Evolutionary conservation across 2,888 invertebrate species (phyloP).

Genomic region (Phania funesta): DNA sequence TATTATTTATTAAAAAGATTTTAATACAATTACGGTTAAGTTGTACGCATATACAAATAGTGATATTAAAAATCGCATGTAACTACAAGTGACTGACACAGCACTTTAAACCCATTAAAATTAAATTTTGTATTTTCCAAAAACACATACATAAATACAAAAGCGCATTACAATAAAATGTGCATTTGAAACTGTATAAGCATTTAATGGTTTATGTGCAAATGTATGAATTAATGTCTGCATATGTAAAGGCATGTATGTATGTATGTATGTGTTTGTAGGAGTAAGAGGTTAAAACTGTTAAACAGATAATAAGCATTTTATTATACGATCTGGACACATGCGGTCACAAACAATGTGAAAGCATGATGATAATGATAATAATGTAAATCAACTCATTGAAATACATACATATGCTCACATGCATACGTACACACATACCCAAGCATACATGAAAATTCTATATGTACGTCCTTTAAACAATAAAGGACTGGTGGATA

Average conservation of each 20-base stretch:
- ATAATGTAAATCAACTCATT: slow-evolving; percentile 24
- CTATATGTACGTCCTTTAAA: not conserved
- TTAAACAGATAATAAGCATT: slow-evolving; percentile 77
- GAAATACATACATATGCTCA: not conserved
- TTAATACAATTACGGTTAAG: no score
- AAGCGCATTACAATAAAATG: no score
- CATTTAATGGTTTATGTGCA: no score
- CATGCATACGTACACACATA: not conserved
- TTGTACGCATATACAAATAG: no score
- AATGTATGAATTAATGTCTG: no score
- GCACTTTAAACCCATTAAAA: no score
- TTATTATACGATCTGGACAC: slow-evolving; percentile 25
- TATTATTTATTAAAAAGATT: no score
- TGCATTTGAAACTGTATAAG: no score
- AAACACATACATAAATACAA: no score
- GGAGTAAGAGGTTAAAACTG: slow-evolving; percentile 72
- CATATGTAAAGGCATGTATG: not conserved
- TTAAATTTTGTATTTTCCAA: no score
- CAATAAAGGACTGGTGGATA: not conserved
- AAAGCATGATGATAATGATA: slow-evolving; percentile 2
- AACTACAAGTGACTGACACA: no score
- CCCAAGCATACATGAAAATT: not conserved
- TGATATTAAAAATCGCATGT: no score
- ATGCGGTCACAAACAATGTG: not conserved
- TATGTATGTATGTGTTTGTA: slow-evolving; percentile 5